phyloP scores from a whole-genome alignment of 2,113 vertebrate genomes.

The Stictonetta naevosa region DNA sequence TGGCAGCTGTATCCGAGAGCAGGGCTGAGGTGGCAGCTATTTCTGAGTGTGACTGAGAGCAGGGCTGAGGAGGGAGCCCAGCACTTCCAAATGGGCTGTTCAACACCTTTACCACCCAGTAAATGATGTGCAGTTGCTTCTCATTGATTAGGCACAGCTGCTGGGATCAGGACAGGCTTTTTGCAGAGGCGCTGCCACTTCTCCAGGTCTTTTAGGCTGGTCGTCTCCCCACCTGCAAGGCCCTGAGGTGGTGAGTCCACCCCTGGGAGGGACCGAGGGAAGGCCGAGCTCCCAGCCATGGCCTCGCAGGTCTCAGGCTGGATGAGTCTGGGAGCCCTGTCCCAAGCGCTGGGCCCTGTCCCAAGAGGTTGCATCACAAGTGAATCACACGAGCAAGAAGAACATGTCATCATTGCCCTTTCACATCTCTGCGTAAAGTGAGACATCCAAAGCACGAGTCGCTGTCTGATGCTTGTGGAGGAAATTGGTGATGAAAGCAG shows the following conservation, averaged over 20 bases:
- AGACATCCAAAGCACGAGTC: fast-evolving
- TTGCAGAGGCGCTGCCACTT: background rate
- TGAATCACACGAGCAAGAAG: background rate
- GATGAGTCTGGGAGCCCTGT: background rate
- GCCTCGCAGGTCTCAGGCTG: fast-evolving
- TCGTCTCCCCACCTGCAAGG: background rate
- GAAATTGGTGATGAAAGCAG: background rate
- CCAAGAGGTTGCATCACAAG: background rate
- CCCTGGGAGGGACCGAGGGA: fast-evolving
- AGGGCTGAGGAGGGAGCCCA: background rate
- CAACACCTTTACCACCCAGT: background rate
- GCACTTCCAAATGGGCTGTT: background rate
- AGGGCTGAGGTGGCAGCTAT: background rate
- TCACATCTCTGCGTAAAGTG: background rate
- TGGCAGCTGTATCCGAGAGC: background rate
- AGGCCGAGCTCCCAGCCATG: fast-evolving
- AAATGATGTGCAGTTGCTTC: background rate
- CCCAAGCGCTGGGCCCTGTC: background rate
- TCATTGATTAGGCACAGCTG: background rate
- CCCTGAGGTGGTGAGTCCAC: too few relatives aligned
- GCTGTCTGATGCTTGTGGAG: background rate
- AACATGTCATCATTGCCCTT: background rate
- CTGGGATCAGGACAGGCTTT: background rate
- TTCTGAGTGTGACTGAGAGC: background rate
- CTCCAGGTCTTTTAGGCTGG: background rate